These are phyloP conservation scores for Lethenteron camtschaticum DNA, from an alignment of 2,113 vertebrate species.

Conservation along the genomic window DNA sequence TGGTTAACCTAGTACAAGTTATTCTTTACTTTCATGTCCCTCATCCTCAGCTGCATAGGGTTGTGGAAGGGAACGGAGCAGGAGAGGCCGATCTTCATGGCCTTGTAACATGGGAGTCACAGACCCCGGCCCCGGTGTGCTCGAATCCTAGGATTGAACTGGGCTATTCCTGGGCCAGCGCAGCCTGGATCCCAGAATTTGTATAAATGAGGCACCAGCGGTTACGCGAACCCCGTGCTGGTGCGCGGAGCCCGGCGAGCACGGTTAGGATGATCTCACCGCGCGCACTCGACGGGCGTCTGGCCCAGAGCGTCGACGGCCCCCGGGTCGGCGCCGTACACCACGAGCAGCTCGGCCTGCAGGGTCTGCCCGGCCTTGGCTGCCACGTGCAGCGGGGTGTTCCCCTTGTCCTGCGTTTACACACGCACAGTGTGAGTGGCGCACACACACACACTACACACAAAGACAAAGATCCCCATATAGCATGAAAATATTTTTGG, in stretches of 20 bases:
- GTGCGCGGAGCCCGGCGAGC: not conserved
- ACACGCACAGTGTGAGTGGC: too few species aligned
- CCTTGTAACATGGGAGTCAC: too few species aligned
- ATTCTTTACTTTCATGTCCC: too few species aligned
- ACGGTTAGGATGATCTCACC: conserved; percentile 26
- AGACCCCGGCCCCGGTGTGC: too few species aligned
- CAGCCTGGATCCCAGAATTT: not conserved
- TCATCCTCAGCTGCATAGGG: too few species aligned
- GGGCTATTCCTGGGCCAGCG: not conserved
- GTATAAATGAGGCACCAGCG: not conserved
- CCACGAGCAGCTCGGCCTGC: conserved; percentile 77
- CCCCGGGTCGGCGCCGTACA: conserved; percentile 77
- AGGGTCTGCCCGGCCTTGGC: conserved; percentile 83
- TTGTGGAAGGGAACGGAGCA: too few species aligned
- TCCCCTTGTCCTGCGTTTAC: conserved; percentile 56
- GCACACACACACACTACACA: not conserved
- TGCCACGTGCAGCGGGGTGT: conserved; percentile 73
- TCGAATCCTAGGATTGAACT: conserved; percentile 7
- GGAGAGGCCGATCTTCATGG: too few species aligned
- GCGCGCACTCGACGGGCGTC: conserved; percentile 83
- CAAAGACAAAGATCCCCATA: not conserved
- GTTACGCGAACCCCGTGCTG: not conserved
- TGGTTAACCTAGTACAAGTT: too few species aligned
- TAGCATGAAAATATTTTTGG: not conserved
- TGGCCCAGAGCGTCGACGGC: conserved; percentile 72